Evolutionary conservation across 2,888 invertebrate genomes (phyloP).

Genomic region (Aricia artaxerxes): DNA sequence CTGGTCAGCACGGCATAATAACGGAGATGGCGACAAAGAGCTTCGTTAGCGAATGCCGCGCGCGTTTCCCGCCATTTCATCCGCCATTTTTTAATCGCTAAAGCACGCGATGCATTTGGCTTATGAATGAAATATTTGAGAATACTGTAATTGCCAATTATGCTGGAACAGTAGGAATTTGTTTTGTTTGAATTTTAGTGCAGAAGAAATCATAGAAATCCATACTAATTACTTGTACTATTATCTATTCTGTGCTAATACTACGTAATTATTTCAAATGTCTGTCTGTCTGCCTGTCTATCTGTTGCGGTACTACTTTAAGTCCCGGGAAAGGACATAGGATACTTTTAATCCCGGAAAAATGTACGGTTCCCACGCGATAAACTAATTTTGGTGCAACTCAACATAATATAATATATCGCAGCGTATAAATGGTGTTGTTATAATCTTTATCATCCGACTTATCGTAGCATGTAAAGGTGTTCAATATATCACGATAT

Average conservation of each 20-base stretch:
- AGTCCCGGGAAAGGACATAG: too few species aligned
- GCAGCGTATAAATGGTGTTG: slow-evolving; percentile 23
- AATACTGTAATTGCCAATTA: slow-evolving; percentile 23
- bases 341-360: too few species aligned
- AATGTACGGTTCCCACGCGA: too few species aligned
- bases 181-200: not conserved
- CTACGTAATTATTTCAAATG: too few species aligned
- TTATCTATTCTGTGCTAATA: too few species aligned
- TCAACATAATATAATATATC: not conserved
- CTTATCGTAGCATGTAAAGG: too few species aligned
- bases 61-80: slow-evolving; percentile 20
- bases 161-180: not conserved
- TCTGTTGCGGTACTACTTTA: too few species aligned
- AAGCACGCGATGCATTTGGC: slow-evolving; percentile 16
- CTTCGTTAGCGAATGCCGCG: slow-evolving; percentile 27
- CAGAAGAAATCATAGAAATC: not conserved
- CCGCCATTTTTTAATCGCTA: slow-evolving; percentile 18
- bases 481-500: too few species aligned
- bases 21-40: slow-evolving; percentile 17
- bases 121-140: slow-evolving; percentile 25
- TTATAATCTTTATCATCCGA: slow-evolving; percentile 31
- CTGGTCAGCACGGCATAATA: not conserved
- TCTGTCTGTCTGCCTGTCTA: too few species aligned
- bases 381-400: too few species aligned
- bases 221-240: too few species aligned